Evolutionary conservation across 2,888 invertebrate species (phyloP).

Genomic region (Anthophora plumipes): DNA sequence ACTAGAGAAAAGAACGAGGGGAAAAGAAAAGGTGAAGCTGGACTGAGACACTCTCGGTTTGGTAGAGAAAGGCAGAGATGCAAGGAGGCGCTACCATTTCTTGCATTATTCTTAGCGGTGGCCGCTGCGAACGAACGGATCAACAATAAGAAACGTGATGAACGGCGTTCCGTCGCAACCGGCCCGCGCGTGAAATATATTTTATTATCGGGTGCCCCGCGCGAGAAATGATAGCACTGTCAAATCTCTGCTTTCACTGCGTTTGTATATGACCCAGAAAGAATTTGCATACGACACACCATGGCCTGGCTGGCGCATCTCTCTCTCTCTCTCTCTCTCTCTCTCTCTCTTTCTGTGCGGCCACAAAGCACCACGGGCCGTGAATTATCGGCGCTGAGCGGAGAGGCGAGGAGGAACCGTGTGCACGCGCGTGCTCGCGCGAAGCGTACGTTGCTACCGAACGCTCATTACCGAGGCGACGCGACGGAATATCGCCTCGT

Average conservation of each 20-base stretch:
- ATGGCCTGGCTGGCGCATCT: constrained; percentile 5
- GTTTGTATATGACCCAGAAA: constrained; percentile 69
- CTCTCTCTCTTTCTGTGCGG: background rate
- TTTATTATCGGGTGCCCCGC: constrained; percentile 49
- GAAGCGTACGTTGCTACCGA: constrained; percentile 61
- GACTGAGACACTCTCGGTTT: too few relatives aligned
- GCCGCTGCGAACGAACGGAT: constrained; percentile 1
- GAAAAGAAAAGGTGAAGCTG: background rate
- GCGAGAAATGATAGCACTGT: constrained; percentile 57
- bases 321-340: background rate
- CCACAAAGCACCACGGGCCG: constrained; percentile 47
- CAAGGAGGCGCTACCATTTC: constrained; percentile 8
- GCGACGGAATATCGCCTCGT: constrained; percentile 64
- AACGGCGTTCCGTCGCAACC: constrained; percentile 16
- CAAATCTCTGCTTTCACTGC: constrained; percentile 57
- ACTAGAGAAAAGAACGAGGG: background rate
- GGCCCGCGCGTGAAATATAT: constrained; percentile 32
- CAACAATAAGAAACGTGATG: constrained; percentile 30
- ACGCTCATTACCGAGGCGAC: constrained; percentile 64
- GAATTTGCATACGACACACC: constrained; percentile 51
- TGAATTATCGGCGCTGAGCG: constrained; percentile 63
- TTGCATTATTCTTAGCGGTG: constrained; percentile 27
- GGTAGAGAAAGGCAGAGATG: background rate
- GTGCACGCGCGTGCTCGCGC: constrained; percentile 12
- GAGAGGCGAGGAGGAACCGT: constrained; percentile 18